Percentiles rank a stretch among this genome's conserved stretches.
Conservation (phyloP, 2,113 vertebrate species). For the Pachyramphus minor region DNA sequence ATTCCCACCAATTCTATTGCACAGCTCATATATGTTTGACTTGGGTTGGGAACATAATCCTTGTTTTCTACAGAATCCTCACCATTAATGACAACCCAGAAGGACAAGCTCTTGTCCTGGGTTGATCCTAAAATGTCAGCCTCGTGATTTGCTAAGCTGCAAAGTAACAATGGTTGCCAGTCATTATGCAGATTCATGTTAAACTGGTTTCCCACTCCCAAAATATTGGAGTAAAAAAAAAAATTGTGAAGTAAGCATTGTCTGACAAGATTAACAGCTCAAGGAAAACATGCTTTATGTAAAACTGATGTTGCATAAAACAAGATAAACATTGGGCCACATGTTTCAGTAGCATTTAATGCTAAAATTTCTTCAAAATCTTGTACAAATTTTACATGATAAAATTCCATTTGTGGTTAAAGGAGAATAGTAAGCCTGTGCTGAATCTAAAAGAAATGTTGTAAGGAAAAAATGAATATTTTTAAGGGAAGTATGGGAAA, state of each 20-base stretch:
- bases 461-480: neutral
- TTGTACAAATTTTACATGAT: neutral
- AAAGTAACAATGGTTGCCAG: neutral
- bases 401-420: neutral
- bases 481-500: neutral
- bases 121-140: neutral
- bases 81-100: fast-evolving
- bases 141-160: neutral
- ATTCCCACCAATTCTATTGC: neutral
- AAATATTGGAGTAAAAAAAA: neutral
- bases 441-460: neutral
- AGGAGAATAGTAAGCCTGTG: neutral
- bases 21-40: neutral
- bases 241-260: neutral
- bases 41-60: neutral
- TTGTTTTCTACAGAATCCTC: neutral
- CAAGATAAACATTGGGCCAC: neutral
- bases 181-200: neutral
- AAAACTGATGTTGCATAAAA: slow-evolving; percentile 11
- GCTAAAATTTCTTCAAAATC: neutral
- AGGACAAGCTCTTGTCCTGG: neutral
- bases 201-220: neutral
- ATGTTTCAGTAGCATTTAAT: neutral
- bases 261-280: neutral
- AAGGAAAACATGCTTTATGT: neutral